Base-by-base conservation (phyloP, 2,797 vertebrate species). In the Acipenser transmontanus region DNA sequence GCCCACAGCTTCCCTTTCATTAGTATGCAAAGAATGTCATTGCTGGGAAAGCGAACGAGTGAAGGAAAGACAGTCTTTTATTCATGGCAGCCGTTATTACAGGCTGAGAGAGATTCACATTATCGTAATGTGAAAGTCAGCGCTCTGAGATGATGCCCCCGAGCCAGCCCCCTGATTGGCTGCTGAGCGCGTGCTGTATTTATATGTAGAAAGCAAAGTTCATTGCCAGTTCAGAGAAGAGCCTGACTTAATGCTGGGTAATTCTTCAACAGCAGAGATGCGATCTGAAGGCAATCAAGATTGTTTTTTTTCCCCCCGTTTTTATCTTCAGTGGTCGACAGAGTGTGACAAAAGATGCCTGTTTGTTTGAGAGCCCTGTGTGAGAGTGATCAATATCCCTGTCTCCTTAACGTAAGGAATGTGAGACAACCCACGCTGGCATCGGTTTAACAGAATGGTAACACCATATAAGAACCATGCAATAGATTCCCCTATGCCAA, bases 181-280 rank as follows among this genome's bases (percentile, higher is more conserved):
- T 90, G 90, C 88, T 91, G 90, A 90, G 90, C 88, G 88, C 88
- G 90, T 90, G 90, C 91, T 93, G 91, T 94, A 94, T 93, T 94
- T 93, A 95, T 92, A 92, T 93, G 92, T 93, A 93, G 92, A 92
- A 92, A 92, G 90, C 91, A 89, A 93, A 94, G 93, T 94, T 95
- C 93, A 95, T 90, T 91, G 89, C 86, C 88, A 95, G 93, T 95
- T 95, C 93, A 95, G 90, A 85, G 89, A 90, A 87, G 89, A 91
- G 89, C 88, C 85, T 80, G 85, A 81, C 88, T 89, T 87, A 84
- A 87, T 89, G 87, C 88, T 85, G 85, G 87, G 87, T 91, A 88
- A 91, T 91, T 92, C 88, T 90, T 92, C 88, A 86, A 82, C 83
- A 85, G 87, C 85, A 64, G 60, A 66, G 65, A 62, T 50, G 57